A percentile compares a stretch with the other conserved stretches of the same genome.
These are phyloP conservation scores for Druceiella hillmani DNA, from an alignment of 2,888 invertebrate species.

Conservation along the genomic window DNA sequence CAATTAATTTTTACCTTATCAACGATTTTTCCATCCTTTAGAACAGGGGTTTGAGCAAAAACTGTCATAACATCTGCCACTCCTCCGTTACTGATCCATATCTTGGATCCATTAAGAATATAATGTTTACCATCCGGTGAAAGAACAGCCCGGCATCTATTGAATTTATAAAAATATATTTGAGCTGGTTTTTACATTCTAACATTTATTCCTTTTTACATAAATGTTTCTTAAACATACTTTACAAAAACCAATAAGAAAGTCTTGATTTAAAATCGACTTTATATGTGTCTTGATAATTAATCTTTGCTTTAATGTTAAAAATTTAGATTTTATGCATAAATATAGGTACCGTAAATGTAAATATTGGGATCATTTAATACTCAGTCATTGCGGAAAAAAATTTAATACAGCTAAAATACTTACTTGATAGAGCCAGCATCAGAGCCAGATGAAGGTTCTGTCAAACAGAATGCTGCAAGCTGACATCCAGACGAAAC, in stretches of 20 bases:
- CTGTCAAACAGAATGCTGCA: slow-evolving; percentile 95
- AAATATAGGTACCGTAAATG: no score
- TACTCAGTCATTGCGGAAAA: no score
- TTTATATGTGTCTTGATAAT: no score
- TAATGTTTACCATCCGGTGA: slow-evolving; percentile 87
- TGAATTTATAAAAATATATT: no score
- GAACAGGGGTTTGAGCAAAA: slow-evolving; percentile 86
- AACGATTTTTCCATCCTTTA: slow-evolving; percentile 55
- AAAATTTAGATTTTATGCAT: no score
- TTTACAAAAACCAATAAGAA: no score
- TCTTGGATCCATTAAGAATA: slow-evolving; percentile 93
- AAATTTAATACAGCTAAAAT: slow-evolving; percentile 2
- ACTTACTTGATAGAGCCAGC: slow-evolving; percentile 73
- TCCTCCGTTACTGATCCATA: slow-evolving; percentile 99
- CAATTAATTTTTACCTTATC: slow-evolving; percentile 60
- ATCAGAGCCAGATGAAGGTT: slow-evolving; percentile 92
- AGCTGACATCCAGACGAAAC: slow-evolving; percentile 77
- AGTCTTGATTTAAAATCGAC: no score
- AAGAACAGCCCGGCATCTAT: slow-evolving; percentile 73
- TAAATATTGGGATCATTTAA: no score
- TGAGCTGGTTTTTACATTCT: no score
- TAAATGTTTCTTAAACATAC: no score
- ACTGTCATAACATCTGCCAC: slow-evolving; percentile 95
- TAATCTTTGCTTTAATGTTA: no score
- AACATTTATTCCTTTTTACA: no score